These are phyloP conservation scores for Cataglyphis hispanica DNA, from an alignment of 1,140 invertebrate species.

Conservation along the genomic window DNA sequence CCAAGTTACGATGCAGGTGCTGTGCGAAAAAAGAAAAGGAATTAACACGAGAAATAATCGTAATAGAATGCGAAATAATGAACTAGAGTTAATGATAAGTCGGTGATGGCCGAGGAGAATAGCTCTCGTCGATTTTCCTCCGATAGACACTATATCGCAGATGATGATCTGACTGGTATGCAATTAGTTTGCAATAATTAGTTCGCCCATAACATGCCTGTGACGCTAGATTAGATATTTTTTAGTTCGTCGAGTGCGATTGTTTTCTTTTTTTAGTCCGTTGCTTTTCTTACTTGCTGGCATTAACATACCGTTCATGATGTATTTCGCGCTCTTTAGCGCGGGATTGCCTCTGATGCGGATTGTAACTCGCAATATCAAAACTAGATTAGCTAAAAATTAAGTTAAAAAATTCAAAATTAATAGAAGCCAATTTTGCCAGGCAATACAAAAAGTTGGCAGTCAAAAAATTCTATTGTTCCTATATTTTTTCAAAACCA, in stretches of 20 bases:
- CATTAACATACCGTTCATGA: constrained; percentile 70
- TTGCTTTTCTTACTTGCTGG: constrained; percentile 18
- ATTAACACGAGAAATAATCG: constrained; percentile 1
- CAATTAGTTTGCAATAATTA: constrained; percentile 43
- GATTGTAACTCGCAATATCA: constrained; percentile 69
- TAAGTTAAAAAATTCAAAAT: constrained; percentile 56
- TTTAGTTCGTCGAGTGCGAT: constrained; percentile 12
- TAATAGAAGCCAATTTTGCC: constrained; percentile 46
- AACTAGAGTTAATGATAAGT: constrained; percentile 46
- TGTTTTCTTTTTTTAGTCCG: constrained; percentile 23
- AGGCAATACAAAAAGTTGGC: neutral
- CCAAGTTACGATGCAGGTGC: constrained; percentile 79
- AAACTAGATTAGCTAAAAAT: constrained; percentile 69
- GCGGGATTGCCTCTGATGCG: constrained; percentile 48
- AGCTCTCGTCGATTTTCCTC: constrained; percentile 40
- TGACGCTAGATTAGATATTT: constrained; percentile 9
- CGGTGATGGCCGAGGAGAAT: constrained; percentile 38
- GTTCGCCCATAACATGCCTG: constrained; percentile 5
- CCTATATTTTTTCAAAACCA: neutral
- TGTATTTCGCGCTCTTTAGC: constrained; percentile 66
- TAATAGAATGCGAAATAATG: neutral
- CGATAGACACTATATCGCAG: neutral
- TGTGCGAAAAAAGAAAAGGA: constrained; percentile 65
- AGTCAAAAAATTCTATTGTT: constrained; percentile 1
- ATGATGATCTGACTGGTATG: constrained; percentile 21